Percentiles rank a stretch among this genome's conserved stretches.
These are phyloP conservation scores for Fringilla coelebs DNA, from an alignment of 2,797 vertebrate genomes.

Conservation along the genomic window DNA sequence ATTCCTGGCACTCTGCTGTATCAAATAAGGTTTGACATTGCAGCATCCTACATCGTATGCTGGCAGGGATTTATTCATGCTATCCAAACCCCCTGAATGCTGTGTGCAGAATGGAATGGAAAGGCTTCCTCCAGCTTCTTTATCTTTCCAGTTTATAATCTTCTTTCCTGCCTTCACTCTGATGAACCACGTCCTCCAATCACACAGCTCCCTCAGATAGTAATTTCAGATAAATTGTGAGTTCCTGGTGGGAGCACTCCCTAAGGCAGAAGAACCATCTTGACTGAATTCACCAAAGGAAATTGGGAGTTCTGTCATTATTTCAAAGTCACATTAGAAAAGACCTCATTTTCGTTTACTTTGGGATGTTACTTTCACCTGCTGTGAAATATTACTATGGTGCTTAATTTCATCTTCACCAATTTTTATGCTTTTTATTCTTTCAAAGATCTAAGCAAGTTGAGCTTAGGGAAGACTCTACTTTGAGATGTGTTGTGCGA, in stretches of 20 bases:
- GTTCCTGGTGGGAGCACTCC: not conserved
- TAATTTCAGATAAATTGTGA: not conserved
- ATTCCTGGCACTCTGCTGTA: not conserved
- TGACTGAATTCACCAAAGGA: not conserved
- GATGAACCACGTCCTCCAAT: not conserved
- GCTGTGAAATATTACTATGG: not conserved
- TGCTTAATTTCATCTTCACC: not conserved
- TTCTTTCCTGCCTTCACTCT: not conserved
- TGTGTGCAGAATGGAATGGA: not conserved
- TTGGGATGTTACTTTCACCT: not conserved
- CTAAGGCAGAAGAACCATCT: not conserved
- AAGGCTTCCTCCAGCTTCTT: not conserved
- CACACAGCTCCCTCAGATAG: not conserved
- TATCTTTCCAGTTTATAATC: not conserved
- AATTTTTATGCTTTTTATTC: not conserved
- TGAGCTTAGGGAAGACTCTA: not conserved
- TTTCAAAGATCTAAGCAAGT: not conserved
- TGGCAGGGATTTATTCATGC: not conserved
- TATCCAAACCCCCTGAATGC: not conserved
- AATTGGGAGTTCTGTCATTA: not conserved
- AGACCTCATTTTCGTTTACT: not conserved
- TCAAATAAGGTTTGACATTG: not conserved
- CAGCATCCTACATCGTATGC: rapidly evolving
- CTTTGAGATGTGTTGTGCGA: not conserved
- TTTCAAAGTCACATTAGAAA: not conserved